Percentiles rank a stretch among this genome's conserved stretches.
phyloP scores from a whole-genome alignment of 1,140 invertebrate genomes.

The Fopius arisanus region DNA sequence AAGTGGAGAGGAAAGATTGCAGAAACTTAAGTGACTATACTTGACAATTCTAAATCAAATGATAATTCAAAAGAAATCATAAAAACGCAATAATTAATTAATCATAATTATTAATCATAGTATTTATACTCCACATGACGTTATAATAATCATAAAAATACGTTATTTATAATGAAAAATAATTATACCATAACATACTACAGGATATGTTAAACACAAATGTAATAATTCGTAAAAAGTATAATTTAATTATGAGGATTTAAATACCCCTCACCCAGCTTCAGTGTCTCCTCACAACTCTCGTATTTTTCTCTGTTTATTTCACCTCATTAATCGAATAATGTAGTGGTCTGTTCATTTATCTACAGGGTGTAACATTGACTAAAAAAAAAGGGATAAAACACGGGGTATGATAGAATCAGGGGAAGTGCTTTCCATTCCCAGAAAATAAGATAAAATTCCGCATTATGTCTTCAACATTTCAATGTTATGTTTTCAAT shows the following conservation, averaged over 20 bases:
- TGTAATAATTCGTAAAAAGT: not conserved
- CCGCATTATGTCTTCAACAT: not conserved
- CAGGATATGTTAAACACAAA: slow-evolving; percentile 25
- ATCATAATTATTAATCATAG: slow-evolving; percentile 3
- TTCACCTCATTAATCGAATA: not conserved
- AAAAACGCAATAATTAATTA: slow-evolving; percentile 17
- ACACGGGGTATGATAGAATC: not conserved
- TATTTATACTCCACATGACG: not conserved
- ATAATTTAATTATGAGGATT: slow-evolving; percentile 12
- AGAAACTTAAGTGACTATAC: not conserved
- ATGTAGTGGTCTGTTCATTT: not conserved
- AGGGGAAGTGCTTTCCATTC: not conserved
- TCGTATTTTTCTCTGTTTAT: not conserved
- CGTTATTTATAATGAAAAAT: slow-evolving; percentile 23
- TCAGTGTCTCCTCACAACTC: not conserved
- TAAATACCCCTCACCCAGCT: slow-evolving; percentile 33
- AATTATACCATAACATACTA: slow-evolving; percentile 29
- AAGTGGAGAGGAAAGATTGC: not conserved
- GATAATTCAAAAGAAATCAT: slow-evolving; percentile 40
- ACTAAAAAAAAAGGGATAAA: not conserved
- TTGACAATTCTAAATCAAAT: not conserved
- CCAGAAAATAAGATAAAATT: not conserved
- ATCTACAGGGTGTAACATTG: not conserved
- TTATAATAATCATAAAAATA: slow-evolving; percentile 26
- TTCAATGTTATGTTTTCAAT: no score